phyloP scores from a whole-genome alignment of 2,797 vertebrate genomes.

The Meda fulgida region DNA sequence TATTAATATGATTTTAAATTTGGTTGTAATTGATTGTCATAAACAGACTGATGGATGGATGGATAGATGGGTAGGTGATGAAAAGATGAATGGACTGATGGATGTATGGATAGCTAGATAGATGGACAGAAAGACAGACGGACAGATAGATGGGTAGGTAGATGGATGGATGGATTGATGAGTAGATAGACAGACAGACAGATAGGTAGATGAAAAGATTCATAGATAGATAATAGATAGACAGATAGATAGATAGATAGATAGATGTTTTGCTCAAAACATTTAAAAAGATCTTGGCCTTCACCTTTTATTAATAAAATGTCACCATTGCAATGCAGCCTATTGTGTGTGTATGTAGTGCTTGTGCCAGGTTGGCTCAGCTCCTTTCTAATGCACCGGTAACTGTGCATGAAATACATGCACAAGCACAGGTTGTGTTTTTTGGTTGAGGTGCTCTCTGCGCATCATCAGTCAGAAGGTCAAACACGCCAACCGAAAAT shows the following conservation, averaged over 20 bases:
- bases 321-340: constrained; percentile 19
- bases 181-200: no score
- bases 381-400: constrained; percentile 74
- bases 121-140: no score
- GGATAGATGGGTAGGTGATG: no score
- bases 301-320: constrained; percentile 42
- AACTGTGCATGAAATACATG: constrained; percentile 78
- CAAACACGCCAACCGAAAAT: constrained; percentile 63
- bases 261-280: neutral
- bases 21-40: neutral
- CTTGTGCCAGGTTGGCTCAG: constrained; percentile 65
- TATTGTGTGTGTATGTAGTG: constrained; percentile 49
- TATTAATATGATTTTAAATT: neutral
- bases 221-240: neutral
- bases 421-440: constrained; percentile 73
- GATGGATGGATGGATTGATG: no score
- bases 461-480: constrained; percentile 76
- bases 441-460: constrained; percentile 71
- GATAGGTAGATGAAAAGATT: no score
- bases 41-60: no score
- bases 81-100: neutral
- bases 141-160: rapidly evolving
- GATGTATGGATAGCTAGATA: neutral
- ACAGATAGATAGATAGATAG: neutral
- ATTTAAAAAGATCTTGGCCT: constrained; percentile 11